A percentile compares a stretch with the other conserved stretches of the same genome.
Evolutionary conservation across 1,140 invertebrate species (phyloP).

Genomic region (Acromyrmex echinatior): DNA sequence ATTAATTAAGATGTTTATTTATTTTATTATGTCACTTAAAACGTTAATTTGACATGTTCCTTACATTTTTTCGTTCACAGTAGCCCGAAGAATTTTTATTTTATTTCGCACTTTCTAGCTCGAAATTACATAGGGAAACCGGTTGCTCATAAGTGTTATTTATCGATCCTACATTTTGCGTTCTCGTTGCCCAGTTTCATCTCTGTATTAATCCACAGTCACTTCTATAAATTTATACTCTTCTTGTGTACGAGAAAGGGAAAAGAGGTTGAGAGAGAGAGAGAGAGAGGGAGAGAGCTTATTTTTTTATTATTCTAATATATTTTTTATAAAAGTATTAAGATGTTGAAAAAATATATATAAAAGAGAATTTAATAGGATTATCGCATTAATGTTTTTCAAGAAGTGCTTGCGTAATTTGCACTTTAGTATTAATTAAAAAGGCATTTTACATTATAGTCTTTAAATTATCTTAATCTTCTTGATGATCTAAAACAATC

Average conservation of each 20-base stretch:
- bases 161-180: constrained; percentile 54
- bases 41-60: constrained; percentile 12
- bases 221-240: constrained; percentile 8
- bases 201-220: constrained; percentile 17
- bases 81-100: constrained; percentile 28
- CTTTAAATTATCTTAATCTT: not conserved
- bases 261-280: not conserved
- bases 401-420: not conserved
- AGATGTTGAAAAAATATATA: not conserved
- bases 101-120: constrained; percentile 49
- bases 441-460: not conserved
- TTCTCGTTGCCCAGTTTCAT: constrained; percentile 59
- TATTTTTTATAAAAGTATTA: not conserved
- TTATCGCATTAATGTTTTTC: constrained; percentile 3
- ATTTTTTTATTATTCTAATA: not conserved
- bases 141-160: constrained; percentile 39
- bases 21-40: constrained; percentile 10
- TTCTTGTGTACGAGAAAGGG: not conserved
- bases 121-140: constrained; percentile 53
- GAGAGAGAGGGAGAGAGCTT: not conserved
- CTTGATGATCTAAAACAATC: not conserved
- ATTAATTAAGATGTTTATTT: constrained; percentile 15
- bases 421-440: not conserved
- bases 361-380: not conserved
- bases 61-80: not conserved